Conservation (phyloP, 2,113 vertebrate species). For the Ammodytes dubius region DNA sequence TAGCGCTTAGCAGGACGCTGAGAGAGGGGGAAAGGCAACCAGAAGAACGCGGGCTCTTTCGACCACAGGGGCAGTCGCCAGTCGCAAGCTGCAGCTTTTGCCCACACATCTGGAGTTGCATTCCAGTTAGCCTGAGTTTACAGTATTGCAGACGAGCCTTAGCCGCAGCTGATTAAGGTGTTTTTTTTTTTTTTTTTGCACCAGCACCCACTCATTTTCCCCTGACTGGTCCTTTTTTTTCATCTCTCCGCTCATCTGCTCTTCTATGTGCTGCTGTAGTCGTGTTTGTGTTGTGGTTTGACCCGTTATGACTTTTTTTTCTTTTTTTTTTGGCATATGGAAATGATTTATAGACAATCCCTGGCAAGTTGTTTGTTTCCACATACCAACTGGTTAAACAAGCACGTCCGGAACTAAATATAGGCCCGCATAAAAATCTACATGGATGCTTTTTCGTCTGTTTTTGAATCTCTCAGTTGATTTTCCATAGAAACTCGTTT, state of each 20-base stretch:
- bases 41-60: slow-evolving; percentile 40
- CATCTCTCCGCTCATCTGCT: not conserved
- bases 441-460: slow-evolving; percentile 28
- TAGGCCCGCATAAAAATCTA: slow-evolving; percentile 48
- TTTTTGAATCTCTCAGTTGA: slow-evolving; percentile 26
- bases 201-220: slow-evolving; percentile 26
- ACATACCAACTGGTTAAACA: slow-evolving; percentile 66
- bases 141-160: slow-evolving; percentile 32
- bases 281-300: slow-evolving; percentile 48
- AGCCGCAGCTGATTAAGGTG: slow-evolving; percentile 48
- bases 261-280: not conserved
- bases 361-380: slow-evolving; percentile 61
- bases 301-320: slow-evolving; percentile 53
- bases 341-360: slow-evolving; percentile 70
- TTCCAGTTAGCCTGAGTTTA: slow-evolving; percentile 68
- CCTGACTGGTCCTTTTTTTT: slow-evolving; percentile 13
- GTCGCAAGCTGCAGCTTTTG: slow-evolving; percentile 32
- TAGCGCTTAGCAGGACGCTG: slow-evolving; percentile 55
- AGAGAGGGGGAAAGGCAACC: slow-evolving; percentile 52
- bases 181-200: slow-evolving; percentile 34
- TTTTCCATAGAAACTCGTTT: slow-evolving; percentile 8
- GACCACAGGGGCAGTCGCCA: slow-evolving; percentile 49
- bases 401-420: slow-evolving; percentile 68
- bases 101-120: slow-evolving; percentile 69
- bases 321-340: slow-evolving; percentile 56